Evolutionary conservation across 2,113 vertebrate genomes (phyloP).

Genomic region (Myanophis thanlyinensis): DNA sequence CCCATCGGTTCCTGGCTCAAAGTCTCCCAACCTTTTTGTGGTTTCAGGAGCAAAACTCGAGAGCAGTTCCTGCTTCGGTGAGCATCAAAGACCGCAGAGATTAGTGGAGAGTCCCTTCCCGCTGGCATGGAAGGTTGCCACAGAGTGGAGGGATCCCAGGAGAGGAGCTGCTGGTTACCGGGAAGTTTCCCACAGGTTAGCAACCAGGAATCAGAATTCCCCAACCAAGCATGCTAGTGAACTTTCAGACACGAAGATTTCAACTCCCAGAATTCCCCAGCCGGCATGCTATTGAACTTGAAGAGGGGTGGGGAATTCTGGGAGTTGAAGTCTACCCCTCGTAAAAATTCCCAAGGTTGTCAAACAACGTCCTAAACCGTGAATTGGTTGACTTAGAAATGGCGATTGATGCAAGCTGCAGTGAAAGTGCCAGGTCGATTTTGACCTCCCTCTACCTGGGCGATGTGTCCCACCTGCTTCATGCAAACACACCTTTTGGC

Average conservation of each 20-base stretch:
- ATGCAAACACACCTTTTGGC: slow-evolving; percentile 73
- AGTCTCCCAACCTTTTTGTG: not conserved
- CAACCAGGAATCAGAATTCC: not conserved
- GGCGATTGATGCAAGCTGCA: not conserved
- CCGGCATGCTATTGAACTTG: not conserved
- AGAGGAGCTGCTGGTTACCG: not conserved
- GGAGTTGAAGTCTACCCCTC: not conserved
- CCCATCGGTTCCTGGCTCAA: not conserved
- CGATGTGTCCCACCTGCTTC: not conserved
- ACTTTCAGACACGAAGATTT: not conserved
- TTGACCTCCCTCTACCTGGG: not conserved
- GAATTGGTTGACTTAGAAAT: not conserved
- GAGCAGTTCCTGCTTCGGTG: not conserved
- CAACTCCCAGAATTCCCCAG: not conserved
- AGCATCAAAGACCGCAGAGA: not conserved
- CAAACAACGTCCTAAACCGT: not conserved
- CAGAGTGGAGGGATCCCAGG: not conserved
- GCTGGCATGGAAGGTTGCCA: not conserved
- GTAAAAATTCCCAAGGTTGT: not conserved
- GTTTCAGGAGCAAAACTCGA: not conserved
- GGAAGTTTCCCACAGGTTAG: not conserved
- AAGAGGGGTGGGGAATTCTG: not conserved
- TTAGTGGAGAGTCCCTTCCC: not conserved
- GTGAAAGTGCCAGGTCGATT: no score
- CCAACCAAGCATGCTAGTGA: not conserved